These are phyloP conservation scores for Baronia brevicornis DNA, from an alignment of 2,888 invertebrate genomes.

Conservation along the genomic window DNA sequence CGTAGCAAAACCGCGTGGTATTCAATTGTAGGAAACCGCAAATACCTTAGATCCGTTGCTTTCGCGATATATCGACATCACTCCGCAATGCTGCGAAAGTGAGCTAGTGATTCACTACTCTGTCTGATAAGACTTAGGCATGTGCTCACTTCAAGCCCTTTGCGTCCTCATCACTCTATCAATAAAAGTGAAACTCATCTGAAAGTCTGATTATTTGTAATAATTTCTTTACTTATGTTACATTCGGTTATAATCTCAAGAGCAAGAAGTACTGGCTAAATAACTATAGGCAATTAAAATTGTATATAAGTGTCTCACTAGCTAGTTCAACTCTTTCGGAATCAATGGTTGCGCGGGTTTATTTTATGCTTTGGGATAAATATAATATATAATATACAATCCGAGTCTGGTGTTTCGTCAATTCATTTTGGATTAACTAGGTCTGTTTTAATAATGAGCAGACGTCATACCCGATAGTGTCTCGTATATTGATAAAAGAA, in stretches of 20 bases:
- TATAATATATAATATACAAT: too few relatives aligned
- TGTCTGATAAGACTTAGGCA: constrained; percentile 42
- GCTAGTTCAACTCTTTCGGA: too few relatives aligned
- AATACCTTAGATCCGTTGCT: constrained; percentile 58
- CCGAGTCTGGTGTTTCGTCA: too few relatives aligned
- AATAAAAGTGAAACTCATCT: constrained; percentile 12
- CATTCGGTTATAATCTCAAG: constrained; percentile 19
- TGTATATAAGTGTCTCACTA: too few relatives aligned
- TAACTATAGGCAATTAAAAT: too few relatives aligned
- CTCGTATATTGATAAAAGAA: too few relatives aligned
- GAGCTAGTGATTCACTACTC: constrained; percentile 48
- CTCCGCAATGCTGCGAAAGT: constrained; percentile 41
- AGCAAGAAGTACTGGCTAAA: too few relatives aligned
- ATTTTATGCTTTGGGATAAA: too few relatives aligned
- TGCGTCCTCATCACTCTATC: constrained; percentile 10
- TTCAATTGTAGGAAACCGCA: constrained; percentile 68
- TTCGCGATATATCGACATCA: constrained; percentile 49
- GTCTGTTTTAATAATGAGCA: too few relatives aligned
- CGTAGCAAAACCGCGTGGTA: constrained; percentile 50
- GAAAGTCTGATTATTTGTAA: constrained; percentile 7
- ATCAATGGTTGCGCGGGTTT: too few relatives aligned
- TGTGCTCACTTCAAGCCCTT: constrained; percentile 22
- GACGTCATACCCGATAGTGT: too few relatives aligned
- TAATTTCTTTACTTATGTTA: constrained; percentile 11
- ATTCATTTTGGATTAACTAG: too few relatives aligned